Conservation (phyloP, 2,113 vertebrate species). For the Corythoichthys intestinalis region DNA sequence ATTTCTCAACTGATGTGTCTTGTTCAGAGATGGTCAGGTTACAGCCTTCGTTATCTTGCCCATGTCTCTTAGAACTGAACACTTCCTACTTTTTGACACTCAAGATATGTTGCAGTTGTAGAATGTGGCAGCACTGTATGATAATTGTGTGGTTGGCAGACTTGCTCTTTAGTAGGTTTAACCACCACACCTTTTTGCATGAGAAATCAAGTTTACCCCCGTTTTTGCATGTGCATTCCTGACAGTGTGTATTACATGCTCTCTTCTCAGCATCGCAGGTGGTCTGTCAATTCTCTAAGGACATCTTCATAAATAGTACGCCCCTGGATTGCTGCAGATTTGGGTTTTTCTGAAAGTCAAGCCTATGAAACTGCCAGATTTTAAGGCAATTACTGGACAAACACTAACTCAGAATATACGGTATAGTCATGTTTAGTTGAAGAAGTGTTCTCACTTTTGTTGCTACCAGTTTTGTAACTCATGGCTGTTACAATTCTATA, state of each 20-base stretch:
- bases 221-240: not conserved
- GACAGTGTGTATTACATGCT: not conserved
- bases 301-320: conserved; percentile 9
- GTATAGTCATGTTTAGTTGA: not conserved
- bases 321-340: too few species aligned
- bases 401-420: not conserved
- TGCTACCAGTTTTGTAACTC: not conserved
- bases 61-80: too few species aligned
- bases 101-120: too few species aligned
- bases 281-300: conserved; percentile 30
- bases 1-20: too few species aligned
- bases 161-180: too few species aligned
- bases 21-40: too few species aligned
- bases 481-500: not conserved
- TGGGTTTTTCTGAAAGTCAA: not conserved
- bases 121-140: too few species aligned
- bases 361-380: not conserved
- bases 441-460: not conserved
- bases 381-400: not conserved
- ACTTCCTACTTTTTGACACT: too few species aligned
- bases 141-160: too few species aligned
- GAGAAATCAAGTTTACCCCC: not conserved
- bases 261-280: conserved; percentile 12
- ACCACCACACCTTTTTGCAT: too few species aligned
- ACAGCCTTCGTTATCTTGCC: too few species aligned